Base-by-base conservation (phyloP, 2,113 vertebrate genomes). In the Galemys pyrenaicus region DNA sequence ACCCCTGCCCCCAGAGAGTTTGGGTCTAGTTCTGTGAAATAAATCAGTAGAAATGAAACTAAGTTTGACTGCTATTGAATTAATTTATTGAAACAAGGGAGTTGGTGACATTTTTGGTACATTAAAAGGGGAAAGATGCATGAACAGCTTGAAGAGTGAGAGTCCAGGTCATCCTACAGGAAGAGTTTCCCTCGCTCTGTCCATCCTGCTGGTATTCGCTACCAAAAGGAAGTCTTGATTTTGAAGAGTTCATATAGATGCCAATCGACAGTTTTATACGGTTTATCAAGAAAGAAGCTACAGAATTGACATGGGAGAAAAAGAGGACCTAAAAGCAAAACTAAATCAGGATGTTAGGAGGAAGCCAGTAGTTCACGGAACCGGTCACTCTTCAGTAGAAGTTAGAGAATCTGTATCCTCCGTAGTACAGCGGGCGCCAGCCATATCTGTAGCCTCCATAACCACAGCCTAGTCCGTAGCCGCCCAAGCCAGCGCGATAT, bases 41-140 rank as follows among this genome's bases (percentile, higher is more conserved):
- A 32, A 87, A 64, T 89, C 62, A 37, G 44, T 3, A 41, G 35
- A 88, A 49, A 77, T 37, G 39, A 81, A 85, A 54, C 37, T 8
- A 65, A 41, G 30, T 67, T 86, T 35, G 0, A 37, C 13, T 56
- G 19, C 17, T 80, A 28, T 41, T 67, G 8, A 81, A 85, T 60
- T 39, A 85, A n/a, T 93, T 86, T 86, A 92, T 67, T 93, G 20
- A 85, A 82, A 56, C 62, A 39, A 41, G n/a, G 24, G 62, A 68
- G 22, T 56, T 68, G 26, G 39, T 68, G 8, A 35, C 26, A 32
- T 20, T 22, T 10, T 20, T 65, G 24, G 37, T 51, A 30, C 32
- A 51, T 41, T 58, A 22, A 78, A 74, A 84, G 19, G 8, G 15
- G 74, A 67, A n/a, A 64, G 49, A 71, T 24, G 6, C 16, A 81